Base-by-base conservation (phyloP, 1,140 invertebrate species). In the Drosophila saltans region DNA sequence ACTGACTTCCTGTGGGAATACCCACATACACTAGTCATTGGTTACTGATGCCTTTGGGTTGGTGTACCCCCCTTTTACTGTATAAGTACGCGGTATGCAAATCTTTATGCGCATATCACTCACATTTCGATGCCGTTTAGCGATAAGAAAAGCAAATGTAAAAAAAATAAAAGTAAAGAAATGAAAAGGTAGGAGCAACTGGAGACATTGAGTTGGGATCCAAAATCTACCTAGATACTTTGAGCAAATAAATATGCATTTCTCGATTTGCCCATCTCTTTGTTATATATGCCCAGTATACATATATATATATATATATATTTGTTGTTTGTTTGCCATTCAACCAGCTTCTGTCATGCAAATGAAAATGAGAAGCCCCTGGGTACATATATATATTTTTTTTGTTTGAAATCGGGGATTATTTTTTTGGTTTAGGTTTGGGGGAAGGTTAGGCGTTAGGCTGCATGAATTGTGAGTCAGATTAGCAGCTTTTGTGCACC, bases 221-320 rank as follows among this genome's bases (percentile, higher is more conserved):
- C 57, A 52, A 24, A 52, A 52, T 55, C 52, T 9, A 33, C 70
- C 60, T 60, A 77, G 72, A 86, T 86, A 86, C 82, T 83, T 86
- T 86, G 65, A 43, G 76, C 76, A 86, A 86, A 86, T 86, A 88
- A 88, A 86, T 89, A 86, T 88, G 84, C 80, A 88, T 78, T 79
- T 85, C 82, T 78, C 74, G 57, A 74, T 80, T 78, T 86, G 66
- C 66, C 57, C 55, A 67, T 73, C 48, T 58, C 75, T 69, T 75
- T 70, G 69, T 56, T 58, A 28, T 67, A 66, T 66, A 59, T 72
- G 24, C 57, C 43, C 60, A 33, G 30, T 65, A 52, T 30, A 48
- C 40, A 62, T 16, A 11, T 40, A 9, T 60, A 11, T 2, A 16
- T 16, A 64, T 68, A 52, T 26, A 52, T 52, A 52, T 26, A 52